Conservation (phyloP, 2,888 invertebrate genomes). For the Prionchulus punctatus region DNA sequence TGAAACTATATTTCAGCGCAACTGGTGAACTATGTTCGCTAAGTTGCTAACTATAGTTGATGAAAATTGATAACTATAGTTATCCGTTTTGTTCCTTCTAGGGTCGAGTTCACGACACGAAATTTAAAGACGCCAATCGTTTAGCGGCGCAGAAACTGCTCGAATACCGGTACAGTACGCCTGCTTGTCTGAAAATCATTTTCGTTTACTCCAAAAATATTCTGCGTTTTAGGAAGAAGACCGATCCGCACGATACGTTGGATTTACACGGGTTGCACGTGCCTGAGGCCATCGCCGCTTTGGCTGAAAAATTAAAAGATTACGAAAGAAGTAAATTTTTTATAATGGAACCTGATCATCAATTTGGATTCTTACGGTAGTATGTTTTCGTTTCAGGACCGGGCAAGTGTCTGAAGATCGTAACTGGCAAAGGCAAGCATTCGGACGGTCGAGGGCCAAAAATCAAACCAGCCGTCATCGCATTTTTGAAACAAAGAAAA, state of each 20-base stretch:
- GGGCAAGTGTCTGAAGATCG: neutral
- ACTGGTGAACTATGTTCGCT: too few species aligned
- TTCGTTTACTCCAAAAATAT: neutral
- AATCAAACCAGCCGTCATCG: slow-evolving; percentile 6
- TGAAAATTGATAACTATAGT: too few species aligned
- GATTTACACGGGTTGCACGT: slow-evolving; percentile 10
- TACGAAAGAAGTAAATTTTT: neutral
- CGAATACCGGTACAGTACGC: neutral
- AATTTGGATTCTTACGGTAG: too few species aligned
- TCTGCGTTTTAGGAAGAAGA: neutral
- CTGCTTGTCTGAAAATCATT: neutral
- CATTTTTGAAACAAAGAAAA: neutral
- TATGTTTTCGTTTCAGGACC: neutral
- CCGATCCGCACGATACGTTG: neutral
- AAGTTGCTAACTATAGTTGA: too few species aligned
- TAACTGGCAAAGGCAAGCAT: slow-evolving; percentile 8
- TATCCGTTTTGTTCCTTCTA: too few species aligned
- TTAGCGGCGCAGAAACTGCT: neutral
- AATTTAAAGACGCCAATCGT: neutral
- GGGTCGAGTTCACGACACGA: neutral
- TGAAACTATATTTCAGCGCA: too few species aligned
- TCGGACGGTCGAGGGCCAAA: neutral
- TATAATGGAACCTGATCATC: neutral
- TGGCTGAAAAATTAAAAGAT: neutral
- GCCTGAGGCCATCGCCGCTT: slow-evolving; percentile 3